Evolutionary conservation across 53 echinoderm and acorn worm genomes (phyloP).

Genomic region (Astropecten irregularis): DNA sequence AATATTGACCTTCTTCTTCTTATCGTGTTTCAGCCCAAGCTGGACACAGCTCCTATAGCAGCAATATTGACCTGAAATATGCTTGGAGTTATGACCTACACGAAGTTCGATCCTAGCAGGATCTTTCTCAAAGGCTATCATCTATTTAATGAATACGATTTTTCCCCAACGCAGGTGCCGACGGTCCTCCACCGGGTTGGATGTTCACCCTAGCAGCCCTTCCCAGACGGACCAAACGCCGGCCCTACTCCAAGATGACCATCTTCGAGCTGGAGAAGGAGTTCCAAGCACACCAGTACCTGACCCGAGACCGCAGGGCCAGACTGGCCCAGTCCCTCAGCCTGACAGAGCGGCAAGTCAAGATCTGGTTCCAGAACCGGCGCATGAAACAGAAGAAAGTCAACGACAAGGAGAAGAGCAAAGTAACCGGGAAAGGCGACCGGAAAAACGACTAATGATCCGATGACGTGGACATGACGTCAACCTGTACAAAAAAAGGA

Average conservation of each 20-base stretch:
- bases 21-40: too few relatives aligned
- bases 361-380: constrained; percentile 77
- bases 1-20: too few relatives aligned
- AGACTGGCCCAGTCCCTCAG: constrained; percentile 57
- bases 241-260: constrained; percentile 70
- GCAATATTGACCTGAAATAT: too few relatives aligned
- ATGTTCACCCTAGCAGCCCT: constrained; percentile 56
- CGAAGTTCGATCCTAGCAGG: too few relatives aligned
- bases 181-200: constrained; percentile 21
- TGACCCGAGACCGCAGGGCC: constrained; percentile 59
- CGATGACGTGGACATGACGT: neutral
- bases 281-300: constrained; percentile 55
- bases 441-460: neutral
- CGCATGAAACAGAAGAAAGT: constrained; percentile 76
- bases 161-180: neutral
- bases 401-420: constrained; percentile 58
- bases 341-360: constrained; percentile 64
- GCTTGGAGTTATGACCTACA: too few relatives aligned
- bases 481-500: neutral
- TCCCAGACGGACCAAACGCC: constrained; percentile 67
- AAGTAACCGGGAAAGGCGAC: neutral
- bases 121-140: too few relatives aligned
- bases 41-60: too few relatives aligned
- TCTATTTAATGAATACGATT: too few relatives aligned
- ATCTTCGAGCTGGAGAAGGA: constrained; percentile 65